Percentiles rank a stretch among this genome's conserved stretches.
Evolutionary conservation across 1,140 invertebrate genomes (phyloP).

Genomic region (Pseudoatta argentina): DNA sequence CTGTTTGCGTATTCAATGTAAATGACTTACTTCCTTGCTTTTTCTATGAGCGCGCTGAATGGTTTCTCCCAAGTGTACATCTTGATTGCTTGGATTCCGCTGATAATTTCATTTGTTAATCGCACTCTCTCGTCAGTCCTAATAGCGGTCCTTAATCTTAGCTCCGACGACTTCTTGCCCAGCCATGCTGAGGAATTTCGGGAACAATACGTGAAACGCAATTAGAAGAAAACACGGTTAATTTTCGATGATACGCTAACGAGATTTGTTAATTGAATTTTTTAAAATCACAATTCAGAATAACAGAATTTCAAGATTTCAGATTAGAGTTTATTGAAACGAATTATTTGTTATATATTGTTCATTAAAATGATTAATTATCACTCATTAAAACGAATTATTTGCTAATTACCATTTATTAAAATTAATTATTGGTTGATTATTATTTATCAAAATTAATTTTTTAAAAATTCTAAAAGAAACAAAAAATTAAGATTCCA

Average conservation of each 20-base stretch:
- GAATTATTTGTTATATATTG: not conserved
- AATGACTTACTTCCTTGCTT: conserved; percentile 85
- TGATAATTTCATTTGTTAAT: conserved; percentile 94
- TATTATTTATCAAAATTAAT: too few relatives aligned
- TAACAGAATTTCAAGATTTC: not conserved
- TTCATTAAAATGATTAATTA: not conserved
- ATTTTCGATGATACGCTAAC: not conserved
- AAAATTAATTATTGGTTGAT: not conserved
- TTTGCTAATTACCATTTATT: not conserved
- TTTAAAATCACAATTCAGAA: not conserved
- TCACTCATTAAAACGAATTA: not conserved
- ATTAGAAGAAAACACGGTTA: not conserved
- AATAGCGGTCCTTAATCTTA: conserved; percentile 88
- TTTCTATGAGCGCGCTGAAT: conserved; percentile 90
- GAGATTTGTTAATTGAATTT: not conserved
- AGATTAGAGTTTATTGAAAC: not conserved
- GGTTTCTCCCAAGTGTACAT: conserved; percentile 97
- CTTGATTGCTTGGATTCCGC: conserved; percentile 94
- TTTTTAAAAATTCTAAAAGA: too few relatives aligned
- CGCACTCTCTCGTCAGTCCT: conserved; percentile 94
- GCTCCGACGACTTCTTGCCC: conserved; percentile 89
- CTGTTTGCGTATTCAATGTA: not conserved
- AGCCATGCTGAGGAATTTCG: conserved; percentile 87
- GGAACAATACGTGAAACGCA: not conserved
- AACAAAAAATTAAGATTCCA: not conserved